Conservation (phyloP, 2,797 vertebrate genomes). For the Lagodon rhomboides region DNA sequence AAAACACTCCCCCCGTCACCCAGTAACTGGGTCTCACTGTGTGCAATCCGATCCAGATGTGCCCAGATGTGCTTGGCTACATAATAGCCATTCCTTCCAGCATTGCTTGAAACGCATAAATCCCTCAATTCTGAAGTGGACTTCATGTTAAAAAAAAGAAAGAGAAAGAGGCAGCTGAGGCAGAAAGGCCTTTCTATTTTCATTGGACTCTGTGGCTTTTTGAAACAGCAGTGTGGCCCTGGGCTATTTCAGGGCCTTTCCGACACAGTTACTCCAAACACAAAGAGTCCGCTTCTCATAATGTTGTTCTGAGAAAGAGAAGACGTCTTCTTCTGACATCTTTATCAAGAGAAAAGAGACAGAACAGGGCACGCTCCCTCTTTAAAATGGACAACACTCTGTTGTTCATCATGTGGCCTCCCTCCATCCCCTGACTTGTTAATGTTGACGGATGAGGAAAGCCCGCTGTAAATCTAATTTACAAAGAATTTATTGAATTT, state of each 20-base stretch:
- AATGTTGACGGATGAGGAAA: conserved; percentile 38
- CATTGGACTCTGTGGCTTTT: conserved; percentile 73
- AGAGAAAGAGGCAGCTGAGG: conserved; percentile 48
- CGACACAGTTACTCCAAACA: conserved; percentile 45
- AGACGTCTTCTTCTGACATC: not conserved
- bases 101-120: conserved; percentile 54
- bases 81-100: conserved; percentile 46
- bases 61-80: conserved; percentile 70
- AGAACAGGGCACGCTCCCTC: conserved; percentile 3
- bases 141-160: conserved; percentile 26
- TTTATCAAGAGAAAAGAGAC: conserved; percentile 10
- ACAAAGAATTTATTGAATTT: conserved; percentile 67
- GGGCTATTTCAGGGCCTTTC: conserved; percentile 74
- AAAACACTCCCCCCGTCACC: conserved; percentile 53
- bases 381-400: conserved; percentile 38
- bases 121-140: conserved; percentile 36
- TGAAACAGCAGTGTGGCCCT: conserved; percentile 66
- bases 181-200: conserved; percentile 62
- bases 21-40: conserved; percentile 44
- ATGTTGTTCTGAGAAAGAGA: conserved; percentile 41
- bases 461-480: conserved; percentile 63
- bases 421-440: conserved; percentile 39
- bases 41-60: conserved; percentile 82
- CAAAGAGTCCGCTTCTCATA: conserved; percentile 42
- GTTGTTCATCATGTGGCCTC: conserved; percentile 39